Percentiles rank a stretch among this genome's conserved stretches.
These are phyloP conservation scores for Asbolus verrucosus DNA, from an alignment of 1,140 invertebrate species.

Conservation along the genomic window DNA sequence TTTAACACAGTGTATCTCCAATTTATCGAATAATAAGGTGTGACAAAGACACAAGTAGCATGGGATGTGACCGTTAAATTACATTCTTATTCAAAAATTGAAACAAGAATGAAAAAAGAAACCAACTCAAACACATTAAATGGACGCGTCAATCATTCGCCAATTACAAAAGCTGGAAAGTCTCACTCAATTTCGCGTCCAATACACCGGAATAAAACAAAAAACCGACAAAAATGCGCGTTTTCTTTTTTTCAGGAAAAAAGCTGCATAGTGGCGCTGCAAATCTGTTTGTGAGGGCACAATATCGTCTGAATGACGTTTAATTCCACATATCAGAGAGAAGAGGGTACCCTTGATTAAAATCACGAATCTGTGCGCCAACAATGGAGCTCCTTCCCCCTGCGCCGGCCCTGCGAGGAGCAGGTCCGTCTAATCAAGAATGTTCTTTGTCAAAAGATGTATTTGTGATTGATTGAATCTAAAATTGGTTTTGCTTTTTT, in stretches of 20 bases:
- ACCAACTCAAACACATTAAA: constrained; percentile 46
- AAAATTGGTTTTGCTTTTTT: constrained; percentile 55
- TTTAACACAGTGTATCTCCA: constrained; percentile 36
- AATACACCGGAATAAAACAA: constrained; percentile 39
- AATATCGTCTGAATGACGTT: constrained; percentile 59
- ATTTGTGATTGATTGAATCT: constrained; percentile 59
- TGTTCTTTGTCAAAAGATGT: constrained; percentile 58
- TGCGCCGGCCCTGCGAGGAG: constrained; percentile 49
- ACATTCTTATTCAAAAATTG: constrained; percentile 39
- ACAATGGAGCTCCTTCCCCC: constrained; percentile 55
- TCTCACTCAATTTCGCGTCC: constrained; percentile 40
- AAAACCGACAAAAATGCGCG: constrained; percentile 36
- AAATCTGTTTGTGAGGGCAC: constrained; percentile 58
- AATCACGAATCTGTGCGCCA: constrained; percentile 54
- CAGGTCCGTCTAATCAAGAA: constrained; percentile 57
- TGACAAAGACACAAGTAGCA: constrained; percentile 40
- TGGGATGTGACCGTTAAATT: constrained; percentile 40
- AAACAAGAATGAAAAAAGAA: constrained; percentile 41
- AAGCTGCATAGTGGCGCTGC: constrained; percentile 49
- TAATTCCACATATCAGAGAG: constrained; percentile 58
- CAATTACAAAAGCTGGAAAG: constrained; percentile 48
- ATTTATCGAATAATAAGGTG: constrained; percentile 39
- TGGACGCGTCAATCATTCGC: constrained; percentile 47
- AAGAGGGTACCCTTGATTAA: constrained; percentile 57
- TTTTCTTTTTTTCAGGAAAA: constrained; percentile 7